Evolutionary conservation across 2,888 invertebrate species (phyloP).

Genomic region (Drosophila merina): DNA sequence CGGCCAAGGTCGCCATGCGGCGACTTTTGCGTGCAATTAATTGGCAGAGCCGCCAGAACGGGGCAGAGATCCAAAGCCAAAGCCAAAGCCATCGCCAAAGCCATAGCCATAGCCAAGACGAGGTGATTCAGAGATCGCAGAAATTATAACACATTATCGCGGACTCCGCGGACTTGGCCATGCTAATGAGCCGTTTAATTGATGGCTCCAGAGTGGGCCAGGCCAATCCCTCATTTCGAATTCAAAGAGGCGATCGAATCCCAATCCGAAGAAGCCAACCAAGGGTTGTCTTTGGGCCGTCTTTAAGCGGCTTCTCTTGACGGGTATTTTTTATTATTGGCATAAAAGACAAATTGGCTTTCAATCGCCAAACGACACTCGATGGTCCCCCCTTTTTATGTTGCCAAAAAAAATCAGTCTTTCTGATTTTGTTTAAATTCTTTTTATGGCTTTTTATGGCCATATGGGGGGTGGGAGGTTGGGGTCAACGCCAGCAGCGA

Average conservation of each 20-base stretch:
- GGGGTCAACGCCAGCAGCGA: conserved; percentile 12
- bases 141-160: conserved; percentile 49
- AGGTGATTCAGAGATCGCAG: conserved; percentile 8
- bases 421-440: background rate
- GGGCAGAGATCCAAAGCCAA: background rate
- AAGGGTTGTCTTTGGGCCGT: conserved; percentile 9
- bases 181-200: conserved; percentile 46
- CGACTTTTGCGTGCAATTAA: conserved; percentile 51
- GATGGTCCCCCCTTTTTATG: background rate
- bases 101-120: background rate
- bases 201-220: conserved; percentile 4
- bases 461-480: background rate
- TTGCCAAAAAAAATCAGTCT: background rate
- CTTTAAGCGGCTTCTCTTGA: conserved; percentile 33
- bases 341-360: conserved; percentile 52
- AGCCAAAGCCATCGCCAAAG: background rate
- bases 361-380: conserved; percentile 3
- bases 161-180: conserved; percentile 22
- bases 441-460: background rate
- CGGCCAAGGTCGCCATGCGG: conserved; percentile 42
- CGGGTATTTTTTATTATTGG: conserved; percentile 14
- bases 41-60: conserved; percentile 14
- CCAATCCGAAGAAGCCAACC: conserved; percentile 14
- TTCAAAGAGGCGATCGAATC: conserved; percentile 7
- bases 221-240: conserved; percentile 6